Base-by-base conservation (phyloP, 2,888 invertebrate genomes). In the Phortica okadai region DNA sequence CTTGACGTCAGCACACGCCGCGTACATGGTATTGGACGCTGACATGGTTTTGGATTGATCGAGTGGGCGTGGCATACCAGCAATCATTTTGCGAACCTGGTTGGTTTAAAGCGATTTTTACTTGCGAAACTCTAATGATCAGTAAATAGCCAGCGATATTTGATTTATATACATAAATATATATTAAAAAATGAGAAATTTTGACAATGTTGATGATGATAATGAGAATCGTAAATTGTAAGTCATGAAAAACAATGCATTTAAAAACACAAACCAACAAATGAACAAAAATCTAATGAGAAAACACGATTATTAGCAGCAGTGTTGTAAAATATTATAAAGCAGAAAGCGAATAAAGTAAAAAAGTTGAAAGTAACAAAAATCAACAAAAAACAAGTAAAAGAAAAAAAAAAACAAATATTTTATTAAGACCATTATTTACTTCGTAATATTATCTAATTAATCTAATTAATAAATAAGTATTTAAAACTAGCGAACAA, bases 231-330 rank as follows among this genome's bases (percentile, higher is more conserved):
- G 73, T 64, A 50, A 73, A 70, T 86, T 85, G 80, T 86, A 86
- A 83, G 85, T 87, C 83, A 86, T 88, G 87, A 87, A 82, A 86
- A 89, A 84, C 88, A 87, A 86, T 89, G 89, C 89, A 89, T 89
- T 89, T 89, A 89, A 86, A 81, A 82, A 78, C 80, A 83, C 79
- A 83, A 84, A 74, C 33, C 75, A 79, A 73, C 81, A 80, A 80
- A 78, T 50, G 83, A 82, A 80, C 76, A 79, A 79, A 58, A 82
- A 83, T 79, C 84, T 77, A 84, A 78, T 81, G n/a, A 44, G 1
- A 45, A 69, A 25, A 50, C 21, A 10, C 21, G 1, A 50, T 21
- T 21, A 45, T 21, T 45, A 45, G 21, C 64, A 64, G 33, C 64
- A 21, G 11, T 64, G 41, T 64, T 64, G 64, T 50, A 69, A 50